Evolutionary conservation across 2,113 vertebrate species (phyloP).

Genomic region (Gopherus flavomarginatus): DNA sequence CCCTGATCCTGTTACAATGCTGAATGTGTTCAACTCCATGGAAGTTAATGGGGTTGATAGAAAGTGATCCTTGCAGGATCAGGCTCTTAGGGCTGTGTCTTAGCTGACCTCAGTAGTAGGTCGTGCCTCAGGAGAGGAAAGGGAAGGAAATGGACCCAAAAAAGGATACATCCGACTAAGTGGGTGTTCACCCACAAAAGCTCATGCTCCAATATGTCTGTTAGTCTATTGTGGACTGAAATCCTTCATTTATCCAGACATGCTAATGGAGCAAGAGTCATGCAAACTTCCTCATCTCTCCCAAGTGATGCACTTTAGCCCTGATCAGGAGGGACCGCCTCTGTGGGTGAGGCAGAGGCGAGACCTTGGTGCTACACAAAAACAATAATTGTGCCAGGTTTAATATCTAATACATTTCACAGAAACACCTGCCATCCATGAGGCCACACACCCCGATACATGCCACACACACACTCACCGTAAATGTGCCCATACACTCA

Average conservation of each 20-base stretch:
- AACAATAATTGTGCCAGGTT: neutral
- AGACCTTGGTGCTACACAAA: accelerated
- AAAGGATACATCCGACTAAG: neutral
- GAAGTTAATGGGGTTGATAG: accelerated
- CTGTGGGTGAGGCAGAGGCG: neutral
- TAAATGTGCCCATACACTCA: too few species aligned
- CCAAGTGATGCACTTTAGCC: neutral
- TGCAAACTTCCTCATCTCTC: neutral
- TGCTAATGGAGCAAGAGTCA: neutral
- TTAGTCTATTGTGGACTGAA: neutral
- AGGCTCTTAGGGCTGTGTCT: neutral
- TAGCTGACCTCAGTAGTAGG: neutral
- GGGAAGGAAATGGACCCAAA: neutral
- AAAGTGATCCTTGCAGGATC: neutral
- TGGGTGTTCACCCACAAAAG: too few species aligned
- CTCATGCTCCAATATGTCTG: too few species aligned
- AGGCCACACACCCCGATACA: accelerated
- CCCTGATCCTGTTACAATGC: neutral
- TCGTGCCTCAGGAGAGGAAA: accelerated
- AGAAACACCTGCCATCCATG: neutral
- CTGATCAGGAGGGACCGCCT: neutral
- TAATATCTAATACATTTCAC: accelerated
- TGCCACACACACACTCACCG: accelerated
- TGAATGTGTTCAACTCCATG: accelerated
- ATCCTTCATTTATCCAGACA: neutral